These are phyloP conservation scores for Tetragnatha montana DNA, from an alignment of 2,888 invertebrate species.

Conservation along the genomic window DNA sequence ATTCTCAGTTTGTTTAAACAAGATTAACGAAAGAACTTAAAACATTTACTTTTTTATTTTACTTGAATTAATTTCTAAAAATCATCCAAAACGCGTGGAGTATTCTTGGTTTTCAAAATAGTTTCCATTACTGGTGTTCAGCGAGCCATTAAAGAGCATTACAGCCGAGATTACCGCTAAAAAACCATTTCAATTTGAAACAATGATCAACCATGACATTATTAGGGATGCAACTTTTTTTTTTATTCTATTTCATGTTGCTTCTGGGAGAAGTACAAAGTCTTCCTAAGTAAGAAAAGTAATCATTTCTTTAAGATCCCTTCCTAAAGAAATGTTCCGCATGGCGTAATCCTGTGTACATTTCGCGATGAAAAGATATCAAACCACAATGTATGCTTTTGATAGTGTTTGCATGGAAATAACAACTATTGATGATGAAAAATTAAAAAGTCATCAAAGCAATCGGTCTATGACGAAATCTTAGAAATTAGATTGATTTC, in stretches of 20 bases:
- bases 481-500: too few relatives aligned
- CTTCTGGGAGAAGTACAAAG: not conserved
- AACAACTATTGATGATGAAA: too few relatives aligned
- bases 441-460: too few relatives aligned
- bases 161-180: not conserved
- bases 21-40: too few relatives aligned
- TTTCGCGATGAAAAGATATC: not conserved
- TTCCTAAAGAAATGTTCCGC: not conserved
- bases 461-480: too few relatives aligned
- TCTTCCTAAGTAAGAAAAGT: not conserved
- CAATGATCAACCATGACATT: conserved; percentile 19
- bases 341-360: not conserved
- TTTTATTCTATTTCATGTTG: not conserved
- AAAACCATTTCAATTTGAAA: conserved; percentile 12
- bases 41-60: too few relatives aligned
- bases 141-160: conserved; percentile 32
- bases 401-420: too few relatives aligned
- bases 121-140: conserved; percentile 18
- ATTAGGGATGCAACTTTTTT: conserved; percentile 2
- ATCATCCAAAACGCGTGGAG: too few relatives aligned
- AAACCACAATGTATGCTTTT: not conserved
- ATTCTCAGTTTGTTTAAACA: too few relatives aligned
- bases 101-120: not conserved
- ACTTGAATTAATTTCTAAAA: too few relatives aligned
- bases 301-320: conserved; percentile 3